Percentiles rank a stretch among this genome's conserved stretches.
Conservation (phyloP, 2,888 invertebrate genomes). For the Clivina fossor region DNA sequence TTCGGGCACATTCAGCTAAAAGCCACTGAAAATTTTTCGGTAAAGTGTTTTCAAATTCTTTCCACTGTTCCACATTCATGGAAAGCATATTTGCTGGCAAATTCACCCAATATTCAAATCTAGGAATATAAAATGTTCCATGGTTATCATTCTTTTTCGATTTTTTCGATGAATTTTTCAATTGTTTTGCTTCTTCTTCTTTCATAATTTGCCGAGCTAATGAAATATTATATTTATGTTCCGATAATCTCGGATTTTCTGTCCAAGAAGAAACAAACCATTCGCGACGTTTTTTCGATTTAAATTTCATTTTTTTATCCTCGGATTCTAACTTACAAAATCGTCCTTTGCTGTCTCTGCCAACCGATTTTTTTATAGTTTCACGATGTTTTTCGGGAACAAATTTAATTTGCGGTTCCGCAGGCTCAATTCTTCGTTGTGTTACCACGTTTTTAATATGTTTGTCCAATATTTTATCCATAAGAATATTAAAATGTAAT, state of each 20-base stretch:
- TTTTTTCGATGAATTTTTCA: background rate
- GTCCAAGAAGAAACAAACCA: slow-evolving; percentile 14
- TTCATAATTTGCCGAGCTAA: background rate
- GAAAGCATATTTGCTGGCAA: slow-evolving; percentile 38
- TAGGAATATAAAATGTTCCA: slow-evolving; percentile 45
- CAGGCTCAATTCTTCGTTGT: slow-evolving; percentile 11
- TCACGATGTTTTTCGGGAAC: background rate
- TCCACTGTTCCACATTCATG: slow-evolving; percentile 39
- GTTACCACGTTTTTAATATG: slow-evolving; percentile 6
- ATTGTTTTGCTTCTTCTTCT: slow-evolving; percentile 2
- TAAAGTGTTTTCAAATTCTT: slow-evolving; percentile 41
- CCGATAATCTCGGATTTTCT: background rate
- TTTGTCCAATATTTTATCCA: slow-evolving; percentile 17
- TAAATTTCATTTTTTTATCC: slow-evolving; percentile 6
- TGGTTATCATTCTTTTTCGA: background rate
- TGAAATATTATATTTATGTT: slow-evolving; percentile 12
- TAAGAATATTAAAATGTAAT: slow-evolving; percentile 13
- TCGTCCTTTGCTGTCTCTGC: slow-evolving; percentile 3
- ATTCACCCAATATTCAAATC: slow-evolving; percentile 47
- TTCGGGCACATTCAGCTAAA: slow-evolving; percentile 47
- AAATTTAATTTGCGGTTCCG: background rate
- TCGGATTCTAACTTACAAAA: slow-evolving; percentile 13
- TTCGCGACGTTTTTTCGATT: background rate
- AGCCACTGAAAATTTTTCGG: slow-evolving; percentile 45
- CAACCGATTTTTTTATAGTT: background rate